phyloP scores from a whole-genome alignment of 2,113 vertebrate genomes.

The Lagopus muta region DNA sequence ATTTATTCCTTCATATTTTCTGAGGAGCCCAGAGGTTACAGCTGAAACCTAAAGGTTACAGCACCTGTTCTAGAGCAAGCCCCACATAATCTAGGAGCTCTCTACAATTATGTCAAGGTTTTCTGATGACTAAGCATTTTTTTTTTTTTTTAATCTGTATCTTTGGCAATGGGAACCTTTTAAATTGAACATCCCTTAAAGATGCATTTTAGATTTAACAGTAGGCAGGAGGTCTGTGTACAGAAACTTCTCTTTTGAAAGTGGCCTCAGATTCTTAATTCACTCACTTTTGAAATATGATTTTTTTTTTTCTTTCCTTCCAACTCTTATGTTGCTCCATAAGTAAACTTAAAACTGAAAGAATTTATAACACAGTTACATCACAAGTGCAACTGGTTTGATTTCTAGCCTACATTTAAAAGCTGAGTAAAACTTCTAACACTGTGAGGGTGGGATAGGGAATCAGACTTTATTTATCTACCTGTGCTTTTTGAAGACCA shows the following conservation, averaged over 20 bases:
- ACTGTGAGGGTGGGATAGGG: background rate
- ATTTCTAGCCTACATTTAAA: conserved; percentile 35
- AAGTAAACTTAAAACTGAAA: conserved; percentile 50
- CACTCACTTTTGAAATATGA: conserved; percentile 1
- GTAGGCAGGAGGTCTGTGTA: background rate
- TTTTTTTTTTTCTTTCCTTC: conserved; percentile 16
- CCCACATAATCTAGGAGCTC: background rate
- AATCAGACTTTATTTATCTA: conserved; percentile 49
- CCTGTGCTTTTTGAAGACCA: conserved; percentile 48
- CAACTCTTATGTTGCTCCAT: background rate
- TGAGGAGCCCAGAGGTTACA: background rate
- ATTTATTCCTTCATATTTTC: background rate
- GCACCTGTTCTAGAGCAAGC: background rate
- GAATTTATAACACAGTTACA: conserved; percentile 21
- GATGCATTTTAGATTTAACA: background rate
- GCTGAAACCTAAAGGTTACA: background rate
- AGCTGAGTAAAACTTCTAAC: conserved; percentile 21
- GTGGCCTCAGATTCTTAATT: background rate
- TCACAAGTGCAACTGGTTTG: conserved; percentile 32
- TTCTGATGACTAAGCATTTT: background rate
- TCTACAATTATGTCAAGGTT: background rate
- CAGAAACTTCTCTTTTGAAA: conserved; percentile 13
- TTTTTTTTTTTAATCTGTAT: background rate
- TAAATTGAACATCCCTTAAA: background rate
- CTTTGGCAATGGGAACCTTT: background rate